A percentile compares a stretch with the other conserved stretches of the same genome.
Conservation (phyloP, 2,888 invertebrate genomes). For the Syrista parreyssii region DNA sequence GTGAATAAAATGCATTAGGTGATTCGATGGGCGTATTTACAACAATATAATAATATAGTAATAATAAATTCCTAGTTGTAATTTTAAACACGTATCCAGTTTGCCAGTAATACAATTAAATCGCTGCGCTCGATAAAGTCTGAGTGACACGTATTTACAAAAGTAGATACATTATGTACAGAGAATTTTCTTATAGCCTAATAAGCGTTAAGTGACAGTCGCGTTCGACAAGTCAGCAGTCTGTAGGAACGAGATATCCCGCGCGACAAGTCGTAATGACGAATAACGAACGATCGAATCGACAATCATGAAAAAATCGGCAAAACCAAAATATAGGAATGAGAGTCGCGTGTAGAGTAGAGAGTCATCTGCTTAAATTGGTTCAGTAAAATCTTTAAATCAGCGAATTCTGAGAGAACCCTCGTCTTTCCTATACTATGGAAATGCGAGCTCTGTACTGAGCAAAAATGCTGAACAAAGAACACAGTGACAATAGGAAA, state of each 20-base stretch:
- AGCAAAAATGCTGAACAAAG: neutral
- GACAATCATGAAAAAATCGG: neutral
- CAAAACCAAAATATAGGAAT: constrained; percentile 9
- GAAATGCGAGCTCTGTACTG: neutral
- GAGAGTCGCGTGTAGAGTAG: neutral
- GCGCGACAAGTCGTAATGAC: constrained; percentile 20
- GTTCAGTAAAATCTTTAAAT: neutral
- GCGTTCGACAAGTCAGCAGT: constrained; percentile 45
- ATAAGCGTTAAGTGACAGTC: constrained; percentile 63
- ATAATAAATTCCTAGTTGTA: constrained; percentile 34
- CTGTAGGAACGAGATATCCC: constrained; percentile 57
- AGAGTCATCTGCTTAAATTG: neutral
- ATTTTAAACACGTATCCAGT: constrained; percentile 29
- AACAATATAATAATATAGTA: constrained; percentile 44
- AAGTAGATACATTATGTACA: constrained; percentile 63
- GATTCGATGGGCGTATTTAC: constrained; percentile 50
- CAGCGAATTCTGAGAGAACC: neutral
- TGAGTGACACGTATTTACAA: constrained; percentile 50
- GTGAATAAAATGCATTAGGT: constrained; percentile 41
- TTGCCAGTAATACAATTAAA: constrained; percentile 19
- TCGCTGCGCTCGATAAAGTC: constrained; percentile 37
- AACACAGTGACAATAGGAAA: neutral
- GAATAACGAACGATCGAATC: constrained; percentile 16
- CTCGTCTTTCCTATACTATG: neutral
- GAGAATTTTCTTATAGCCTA: constrained; percentile 58